A percentile compares a stretch with the other conserved stretches of the same genome.
Evolutionary conservation across 1,140 invertebrate genomes (phyloP).

Genomic region (Drosophila tristis): DNA sequence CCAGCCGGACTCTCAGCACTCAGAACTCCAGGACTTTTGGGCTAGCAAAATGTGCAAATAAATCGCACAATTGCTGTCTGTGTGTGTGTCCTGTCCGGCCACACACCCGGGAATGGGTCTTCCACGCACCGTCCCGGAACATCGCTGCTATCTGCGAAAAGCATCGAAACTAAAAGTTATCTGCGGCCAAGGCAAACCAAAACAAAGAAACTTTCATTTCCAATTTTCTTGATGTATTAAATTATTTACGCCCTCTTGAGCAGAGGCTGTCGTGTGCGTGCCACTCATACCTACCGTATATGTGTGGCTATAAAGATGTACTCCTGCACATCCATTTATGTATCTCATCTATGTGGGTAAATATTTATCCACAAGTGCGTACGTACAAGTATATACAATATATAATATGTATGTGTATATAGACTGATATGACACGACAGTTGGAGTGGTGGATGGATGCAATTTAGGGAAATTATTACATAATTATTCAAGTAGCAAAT

Average conservation of each 20-base stretch:
- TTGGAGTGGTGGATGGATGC: background rate
- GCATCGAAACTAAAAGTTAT: conserved; percentile 76
- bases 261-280: conserved; percentile 67
- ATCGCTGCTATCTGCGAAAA: conserved; percentile 28
- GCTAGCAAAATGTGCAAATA: conserved; percentile 73
- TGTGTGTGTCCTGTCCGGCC: conserved; percentile 7
- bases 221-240: conserved; percentile 83
- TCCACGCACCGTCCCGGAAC: too few relatives aligned
- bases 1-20: background rate
- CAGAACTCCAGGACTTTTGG: conserved; percentile 40
- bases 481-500: too few relatives aligned
- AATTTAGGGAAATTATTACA: too few relatives aligned
- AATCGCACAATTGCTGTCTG: conserved; percentile 69
- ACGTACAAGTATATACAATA: too few relatives aligned
- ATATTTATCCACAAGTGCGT: conserved; percentile 1
- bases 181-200: conserved; percentile 70
- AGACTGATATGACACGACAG: background rate
- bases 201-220: conserved; percentile 81
- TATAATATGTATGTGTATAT: background rate
- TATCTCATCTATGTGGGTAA: background rate
- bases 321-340: background rate
- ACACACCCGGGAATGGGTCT: background rate
- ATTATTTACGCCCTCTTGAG: conserved; percentile 83
- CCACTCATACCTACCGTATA: conserved; percentile 13
- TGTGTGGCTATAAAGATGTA: background rate